phyloP scores from a whole-genome alignment of 2,797 vertebrate species.

The Macropodus opercularis region DNA sequence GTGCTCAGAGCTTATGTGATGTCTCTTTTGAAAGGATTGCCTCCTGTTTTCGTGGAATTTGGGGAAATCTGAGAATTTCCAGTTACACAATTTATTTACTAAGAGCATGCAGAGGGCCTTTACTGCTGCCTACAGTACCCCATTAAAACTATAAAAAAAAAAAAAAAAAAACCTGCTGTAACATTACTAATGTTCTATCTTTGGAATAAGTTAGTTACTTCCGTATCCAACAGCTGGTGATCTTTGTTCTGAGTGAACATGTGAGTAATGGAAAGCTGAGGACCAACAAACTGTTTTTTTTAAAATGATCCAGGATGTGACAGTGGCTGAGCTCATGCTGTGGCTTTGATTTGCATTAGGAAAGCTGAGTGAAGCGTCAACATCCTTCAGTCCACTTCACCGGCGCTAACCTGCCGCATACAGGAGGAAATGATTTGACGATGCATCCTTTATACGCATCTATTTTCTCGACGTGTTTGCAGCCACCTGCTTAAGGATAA shows the following conservation, averaged over 20 bases:
- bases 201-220: no score
- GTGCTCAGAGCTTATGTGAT: conserved; percentile 40
- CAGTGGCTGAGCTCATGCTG: not conserved
- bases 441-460: conserved; percentile 1
- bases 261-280: conserved; percentile 38
- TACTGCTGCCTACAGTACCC: not conserved
- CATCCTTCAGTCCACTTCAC: conserved; percentile 21
- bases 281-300: conserved; percentile 36
- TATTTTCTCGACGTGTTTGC: not conserved
- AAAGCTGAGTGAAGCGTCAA: conserved; percentile 11
- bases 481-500: not conserved
- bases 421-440: conserved; percentile 7
- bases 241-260: conserved; percentile 48
- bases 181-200: no score
- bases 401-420: not conserved
- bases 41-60: conserved; percentile 11
- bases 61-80: not conserved
- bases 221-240: not conserved
- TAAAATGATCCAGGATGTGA: conserved; percentile 8
- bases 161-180: no score
- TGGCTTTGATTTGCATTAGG: conserved; percentile 25
- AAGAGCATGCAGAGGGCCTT: not conserved
- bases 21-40: conserved; percentile 44
- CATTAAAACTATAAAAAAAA: no score
- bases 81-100: conserved; percentile 13